Conservation (phyloP, 2,797 vertebrate genomes). For the Peromyscus attwateri region DNA sequence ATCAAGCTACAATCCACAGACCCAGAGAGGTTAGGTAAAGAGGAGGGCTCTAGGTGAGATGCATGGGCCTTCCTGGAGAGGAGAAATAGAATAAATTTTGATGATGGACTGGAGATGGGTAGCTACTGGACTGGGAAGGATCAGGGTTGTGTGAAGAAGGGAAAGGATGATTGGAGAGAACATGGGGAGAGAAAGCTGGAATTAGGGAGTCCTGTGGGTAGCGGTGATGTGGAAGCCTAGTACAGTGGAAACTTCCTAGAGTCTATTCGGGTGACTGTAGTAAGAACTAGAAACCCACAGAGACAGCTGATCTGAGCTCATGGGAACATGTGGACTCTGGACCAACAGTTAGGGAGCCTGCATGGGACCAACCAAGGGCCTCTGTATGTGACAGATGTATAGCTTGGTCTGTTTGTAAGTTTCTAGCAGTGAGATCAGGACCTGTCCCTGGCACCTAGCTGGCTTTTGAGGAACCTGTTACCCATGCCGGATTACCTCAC, state of each 20-base stretch:
- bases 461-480: too few relatives aligned
- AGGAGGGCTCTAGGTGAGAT: background rate
- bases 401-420: too few relatives aligned
- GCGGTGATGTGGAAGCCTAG: background rate
- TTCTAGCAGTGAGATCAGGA: too few relatives aligned
- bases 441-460: too few relatives aligned
- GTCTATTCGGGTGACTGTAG: background rate
- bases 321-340: too few relatives aligned
- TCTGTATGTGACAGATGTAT: too few relatives aligned
- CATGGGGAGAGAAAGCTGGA: background rate
- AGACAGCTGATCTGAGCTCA: too few relatives aligned
- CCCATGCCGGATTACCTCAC: too few relatives aligned
- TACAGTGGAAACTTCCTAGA: background rate
- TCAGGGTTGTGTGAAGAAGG: background rate
- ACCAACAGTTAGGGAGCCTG: too few relatives aligned
- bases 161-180: background rate
- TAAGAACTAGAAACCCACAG: background rate
- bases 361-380: too few relatives aligned
- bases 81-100: background rate
- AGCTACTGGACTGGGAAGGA: background rate
- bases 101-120: background rate
- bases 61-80: background rate
- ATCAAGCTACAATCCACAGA: background rate
- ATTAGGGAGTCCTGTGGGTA: background rate
- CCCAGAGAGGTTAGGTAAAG: background rate